A percentile compares a stretch with the other conserved stretches of the same genome.
phyloP scores from a whole-genome alignment of 2,797 vertebrate species.

The Discoglossus pictus region DNA sequence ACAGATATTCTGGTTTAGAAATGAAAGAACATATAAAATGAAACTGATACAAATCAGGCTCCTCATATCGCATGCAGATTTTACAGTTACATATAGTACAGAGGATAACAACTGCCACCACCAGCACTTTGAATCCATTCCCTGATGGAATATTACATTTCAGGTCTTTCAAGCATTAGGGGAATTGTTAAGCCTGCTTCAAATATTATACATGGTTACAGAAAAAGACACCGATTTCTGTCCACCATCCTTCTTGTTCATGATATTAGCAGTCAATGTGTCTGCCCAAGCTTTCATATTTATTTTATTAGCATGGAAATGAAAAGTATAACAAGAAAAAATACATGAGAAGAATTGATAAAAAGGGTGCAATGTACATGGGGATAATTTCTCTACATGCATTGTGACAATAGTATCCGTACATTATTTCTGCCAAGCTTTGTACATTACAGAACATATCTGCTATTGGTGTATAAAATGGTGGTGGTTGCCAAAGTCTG shows the following conservation, averaged over 20 bases:
- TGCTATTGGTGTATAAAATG: too few species aligned
- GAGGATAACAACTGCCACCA: background rate
- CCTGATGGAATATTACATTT: constrained; percentile 5
- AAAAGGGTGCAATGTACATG: too few species aligned
- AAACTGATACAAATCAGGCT: constrained; percentile 2
- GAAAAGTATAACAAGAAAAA: background rate
- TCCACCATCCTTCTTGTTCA: constrained; percentile 2
- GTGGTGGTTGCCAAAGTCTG: too few species aligned
- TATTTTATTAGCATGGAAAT: background rate
- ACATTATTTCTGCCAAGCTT: too few species aligned
- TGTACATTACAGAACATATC: too few species aligned
- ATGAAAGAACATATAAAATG: background rate
- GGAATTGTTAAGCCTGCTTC: background rate
- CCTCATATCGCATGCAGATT: background rate
- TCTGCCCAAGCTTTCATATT: background rate
- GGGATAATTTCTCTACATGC: too few species aligned
- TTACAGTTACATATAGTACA: constrained; percentile 3
- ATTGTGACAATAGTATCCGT: too few species aligned
- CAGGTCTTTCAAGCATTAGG: constrained; percentile 6
- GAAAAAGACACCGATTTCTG: background rate
- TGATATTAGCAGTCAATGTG: constrained; percentile 5
- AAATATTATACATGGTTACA: constrained; percentile 6
- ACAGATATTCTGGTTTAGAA: background rate
- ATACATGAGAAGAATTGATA: background rate
- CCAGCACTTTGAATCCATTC: background rate